Evolutionary conservation across 2,888 invertebrate genomes (phyloP).

Genomic region (Tenthredo livida): DNA sequence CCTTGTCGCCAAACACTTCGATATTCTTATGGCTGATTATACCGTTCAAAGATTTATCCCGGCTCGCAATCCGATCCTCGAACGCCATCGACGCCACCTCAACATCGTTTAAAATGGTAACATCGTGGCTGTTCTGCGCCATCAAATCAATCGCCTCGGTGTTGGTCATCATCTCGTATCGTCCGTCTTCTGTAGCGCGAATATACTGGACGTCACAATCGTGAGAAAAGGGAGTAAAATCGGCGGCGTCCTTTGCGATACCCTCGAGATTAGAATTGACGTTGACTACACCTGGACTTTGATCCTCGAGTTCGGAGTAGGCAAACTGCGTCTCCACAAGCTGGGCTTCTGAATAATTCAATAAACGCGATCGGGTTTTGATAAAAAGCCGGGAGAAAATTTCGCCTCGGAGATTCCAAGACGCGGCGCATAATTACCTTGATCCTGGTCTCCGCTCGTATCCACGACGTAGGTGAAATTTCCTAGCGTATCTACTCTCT

Average conservation of each 20-base stretch:
- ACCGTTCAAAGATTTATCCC: not conserved
- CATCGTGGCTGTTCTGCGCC: slow-evolving; percentile 75
- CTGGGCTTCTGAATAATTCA: not conserved
- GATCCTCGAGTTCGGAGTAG: not conserved
- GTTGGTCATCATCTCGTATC: slow-evolving; percentile 76
- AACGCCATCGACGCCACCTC: slow-evolving; percentile 71
- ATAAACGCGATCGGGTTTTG: not conserved
- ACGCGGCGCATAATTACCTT: slow-evolving; percentile 65
- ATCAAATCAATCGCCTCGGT: slow-evolving; percentile 76
- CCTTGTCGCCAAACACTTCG: slow-evolving; percentile 72
- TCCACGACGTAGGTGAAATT: slow-evolving; percentile 80
- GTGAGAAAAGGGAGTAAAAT: slow-evolving; percentile 72
- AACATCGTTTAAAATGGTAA: slow-evolving; percentile 73
- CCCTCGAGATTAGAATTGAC: not conserved
- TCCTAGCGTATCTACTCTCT: slow-evolving; percentile 79
- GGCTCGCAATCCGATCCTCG: slow-evolving; percentile 52
- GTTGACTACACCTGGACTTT: not conserved
- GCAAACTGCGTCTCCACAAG: not conserved
- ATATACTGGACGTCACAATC: slow-evolving; percentile 76
- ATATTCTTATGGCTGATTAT: slow-evolving; percentile 55
- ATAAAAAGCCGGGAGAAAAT: not conserved
- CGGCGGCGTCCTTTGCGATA: slow-evolving; percentile 70
- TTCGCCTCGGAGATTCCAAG: no score
- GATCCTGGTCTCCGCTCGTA: slow-evolving; percentile 76
- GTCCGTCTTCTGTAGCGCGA: slow-evolving; percentile 76